Conservation (phyloP, 1,140 invertebrate genomes). For the Psix sp. region DNA sequence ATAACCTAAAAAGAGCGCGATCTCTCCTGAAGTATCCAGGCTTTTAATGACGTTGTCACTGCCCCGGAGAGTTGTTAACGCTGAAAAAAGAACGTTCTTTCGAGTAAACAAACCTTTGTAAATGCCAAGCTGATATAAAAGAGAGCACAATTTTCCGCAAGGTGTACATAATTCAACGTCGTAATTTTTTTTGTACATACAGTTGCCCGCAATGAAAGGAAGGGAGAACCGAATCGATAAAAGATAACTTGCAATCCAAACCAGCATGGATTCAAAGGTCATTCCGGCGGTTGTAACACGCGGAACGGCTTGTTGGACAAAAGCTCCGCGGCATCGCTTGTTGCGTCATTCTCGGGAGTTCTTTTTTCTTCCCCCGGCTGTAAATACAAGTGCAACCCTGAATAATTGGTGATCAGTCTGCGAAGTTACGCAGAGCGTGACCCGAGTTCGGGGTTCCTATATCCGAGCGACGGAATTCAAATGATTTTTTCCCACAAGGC, state of each 20-base stretch:
- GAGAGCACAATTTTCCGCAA: conserved; percentile 5
- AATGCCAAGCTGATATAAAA: conserved; percentile 24
- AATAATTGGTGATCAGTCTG: conserved; percentile 12
- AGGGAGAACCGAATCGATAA: not conserved
- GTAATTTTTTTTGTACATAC: conserved; percentile 24
- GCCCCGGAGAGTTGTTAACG: conserved; percentile 38
- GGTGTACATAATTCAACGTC: conserved; percentile 31
- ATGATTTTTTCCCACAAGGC: conserved; percentile 35
- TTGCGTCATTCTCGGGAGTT: conserved; percentile 6
- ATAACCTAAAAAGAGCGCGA: too few species aligned
- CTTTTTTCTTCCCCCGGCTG: conserved; percentile 10
- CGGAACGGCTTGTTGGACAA: conserved; percentile 6
- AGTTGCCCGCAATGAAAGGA: not conserved
- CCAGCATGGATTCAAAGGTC: not conserved
- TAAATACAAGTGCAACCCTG: conserved; percentile 24
- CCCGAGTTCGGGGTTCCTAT: not conserved
- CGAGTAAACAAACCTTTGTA: conserved; percentile 21
- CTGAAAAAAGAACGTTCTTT: conserved; percentile 16
- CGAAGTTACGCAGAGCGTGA: conserved; percentile 17
- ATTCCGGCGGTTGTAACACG: not conserved
- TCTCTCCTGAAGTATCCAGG: too few species aligned
- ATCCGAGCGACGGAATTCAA: conserved; percentile 12
- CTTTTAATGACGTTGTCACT: conserved; percentile 10
- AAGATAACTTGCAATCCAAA: not conserved
- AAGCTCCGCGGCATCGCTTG: conserved; percentile 8